Conservation (phyloP, 1,140 invertebrate genomes). For the Acromyrmex charruanus region DNA sequence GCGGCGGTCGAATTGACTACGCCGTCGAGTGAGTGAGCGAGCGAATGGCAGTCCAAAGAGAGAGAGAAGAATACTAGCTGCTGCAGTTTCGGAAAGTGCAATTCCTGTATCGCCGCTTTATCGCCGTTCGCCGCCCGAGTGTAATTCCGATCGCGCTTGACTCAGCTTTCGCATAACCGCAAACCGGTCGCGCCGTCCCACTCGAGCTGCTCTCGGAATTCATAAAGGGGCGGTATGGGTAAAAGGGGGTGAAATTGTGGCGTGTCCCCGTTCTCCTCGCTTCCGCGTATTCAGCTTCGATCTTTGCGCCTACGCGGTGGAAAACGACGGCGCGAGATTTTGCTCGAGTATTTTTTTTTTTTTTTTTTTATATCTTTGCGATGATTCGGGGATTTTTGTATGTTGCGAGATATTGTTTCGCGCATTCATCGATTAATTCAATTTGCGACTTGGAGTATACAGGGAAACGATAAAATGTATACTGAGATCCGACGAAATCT, state of each 20-base stretch:
- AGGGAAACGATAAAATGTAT: neutral
- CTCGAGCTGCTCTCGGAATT: slow-evolving; percentile 71
- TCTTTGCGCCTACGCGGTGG: neutral
- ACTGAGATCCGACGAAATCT: neutral
- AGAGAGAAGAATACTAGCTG: neutral
- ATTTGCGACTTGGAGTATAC: neutral
- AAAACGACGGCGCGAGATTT: slow-evolving; percentile 15
- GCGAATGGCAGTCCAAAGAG: neutral
- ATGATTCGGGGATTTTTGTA: neutral
- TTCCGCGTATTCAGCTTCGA: neutral
- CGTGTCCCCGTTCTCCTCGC: slow-evolving; percentile 14
- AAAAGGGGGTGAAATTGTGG: slow-evolving; percentile 72
- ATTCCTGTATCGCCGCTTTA: slow-evolving; percentile 77
- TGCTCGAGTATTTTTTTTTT: neutral
- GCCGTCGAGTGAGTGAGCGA: slow-evolving; percentile 33
- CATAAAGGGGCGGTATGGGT: slow-evolving; percentile 67
- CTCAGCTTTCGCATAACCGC: slow-evolving; percentile 79
- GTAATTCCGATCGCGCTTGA: slow-evolving; percentile 79
- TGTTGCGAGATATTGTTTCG: neutral
- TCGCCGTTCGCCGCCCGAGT: slow-evolving; percentile 71
- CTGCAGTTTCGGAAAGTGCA: slow-evolving; percentile 75
- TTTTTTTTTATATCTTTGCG: neutral
- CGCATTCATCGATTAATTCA: slow-evolving; percentile 2
- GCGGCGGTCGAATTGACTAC: slow-evolving; percentile 57
- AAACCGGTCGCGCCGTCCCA: slow-evolving; percentile 68